Evolutionary conservation across 2,888 invertebrate species (phyloP).

Genomic region (Xanthia icteritia): DNA sequence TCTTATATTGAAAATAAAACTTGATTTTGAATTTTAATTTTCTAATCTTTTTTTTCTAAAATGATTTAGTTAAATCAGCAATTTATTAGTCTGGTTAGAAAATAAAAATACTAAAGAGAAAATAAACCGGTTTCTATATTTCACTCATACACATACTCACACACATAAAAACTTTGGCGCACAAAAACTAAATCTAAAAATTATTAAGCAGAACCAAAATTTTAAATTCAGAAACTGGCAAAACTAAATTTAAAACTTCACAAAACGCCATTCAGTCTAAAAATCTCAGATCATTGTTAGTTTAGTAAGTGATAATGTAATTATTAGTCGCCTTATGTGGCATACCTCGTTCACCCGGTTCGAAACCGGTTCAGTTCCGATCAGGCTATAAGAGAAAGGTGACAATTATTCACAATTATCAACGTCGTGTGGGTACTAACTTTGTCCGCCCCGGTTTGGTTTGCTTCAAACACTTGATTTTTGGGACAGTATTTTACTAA

Average conservation of each 20-base stretch:
- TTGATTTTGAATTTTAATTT: not conserved
- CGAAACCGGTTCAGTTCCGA: constrained; percentile 60
- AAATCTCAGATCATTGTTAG: constrained; percentile 26
- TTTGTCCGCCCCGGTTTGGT: not conserved
- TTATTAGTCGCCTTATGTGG: constrained; percentile 48
- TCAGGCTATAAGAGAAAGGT: constrained; percentile 62
- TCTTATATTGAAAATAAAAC: not conserved
- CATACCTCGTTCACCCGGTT: constrained; percentile 7
- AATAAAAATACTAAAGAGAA: not conserved
- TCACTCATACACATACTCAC: too few species aligned
- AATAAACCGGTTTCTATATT: too few species aligned
- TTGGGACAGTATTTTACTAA: not conserved
- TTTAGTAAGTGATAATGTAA: constrained; percentile 54
- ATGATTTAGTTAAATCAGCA: not conserved
- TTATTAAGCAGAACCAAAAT: not conserved
- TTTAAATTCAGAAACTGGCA: not conserved
- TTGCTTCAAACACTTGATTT: not conserved
- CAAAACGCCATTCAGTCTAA: constrained; percentile 4
- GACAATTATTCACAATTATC: constrained; percentile 57
- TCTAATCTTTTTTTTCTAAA: not conserved
- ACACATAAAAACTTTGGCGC: not conserved
- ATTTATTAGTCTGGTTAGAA: not conserved
- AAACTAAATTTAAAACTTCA: not conserved
- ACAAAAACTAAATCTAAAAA: not conserved
- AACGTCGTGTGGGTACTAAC: not conserved